Conservation (phyloP, 2,113 vertebrate genomes). For the Cyanoramphus novaezelandiae region DNA sequence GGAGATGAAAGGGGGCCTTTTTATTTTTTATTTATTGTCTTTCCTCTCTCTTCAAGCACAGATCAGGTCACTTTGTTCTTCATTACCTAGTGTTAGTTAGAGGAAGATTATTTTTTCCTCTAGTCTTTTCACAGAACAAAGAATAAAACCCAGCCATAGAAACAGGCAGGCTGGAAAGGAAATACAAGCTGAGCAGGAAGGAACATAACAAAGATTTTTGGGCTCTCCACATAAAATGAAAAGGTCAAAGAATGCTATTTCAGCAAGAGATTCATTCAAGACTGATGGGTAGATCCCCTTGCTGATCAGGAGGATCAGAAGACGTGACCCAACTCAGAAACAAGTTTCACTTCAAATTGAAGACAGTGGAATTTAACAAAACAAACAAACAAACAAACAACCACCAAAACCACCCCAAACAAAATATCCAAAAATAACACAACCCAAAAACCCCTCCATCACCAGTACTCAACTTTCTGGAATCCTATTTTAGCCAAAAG, state of each 20-base stretch:
- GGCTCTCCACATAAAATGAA: not conserved
- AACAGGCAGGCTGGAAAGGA: conserved; percentile 4
- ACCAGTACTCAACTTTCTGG: not conserved
- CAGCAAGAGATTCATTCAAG: not conserved
- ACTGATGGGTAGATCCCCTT: not conserved
- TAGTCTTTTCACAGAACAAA: not conserved
- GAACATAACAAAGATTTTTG: not conserved
- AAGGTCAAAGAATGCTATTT: not conserved
- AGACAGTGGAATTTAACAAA: not conserved
- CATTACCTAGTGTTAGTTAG: not conserved
- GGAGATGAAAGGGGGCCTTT: not conserved
- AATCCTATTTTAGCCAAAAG: not conserved
- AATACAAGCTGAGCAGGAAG: not conserved
- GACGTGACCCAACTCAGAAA: not conserved
- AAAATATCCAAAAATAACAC: not conserved
- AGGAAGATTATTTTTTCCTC: not conserved
- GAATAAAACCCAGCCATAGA: conserved; percentile 21
- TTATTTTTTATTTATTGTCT: not conserved
- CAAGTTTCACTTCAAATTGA: not conserved
- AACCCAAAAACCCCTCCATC: not conserved
- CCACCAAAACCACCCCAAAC: not conserved
- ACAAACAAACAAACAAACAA: not conserved
- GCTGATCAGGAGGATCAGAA: not conserved
- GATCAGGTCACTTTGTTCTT: not conserved
- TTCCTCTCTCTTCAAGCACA: not conserved